Base-by-base conservation (phyloP, 2,888 invertebrate genomes). In the Ichneumoninae sp. region DNA sequence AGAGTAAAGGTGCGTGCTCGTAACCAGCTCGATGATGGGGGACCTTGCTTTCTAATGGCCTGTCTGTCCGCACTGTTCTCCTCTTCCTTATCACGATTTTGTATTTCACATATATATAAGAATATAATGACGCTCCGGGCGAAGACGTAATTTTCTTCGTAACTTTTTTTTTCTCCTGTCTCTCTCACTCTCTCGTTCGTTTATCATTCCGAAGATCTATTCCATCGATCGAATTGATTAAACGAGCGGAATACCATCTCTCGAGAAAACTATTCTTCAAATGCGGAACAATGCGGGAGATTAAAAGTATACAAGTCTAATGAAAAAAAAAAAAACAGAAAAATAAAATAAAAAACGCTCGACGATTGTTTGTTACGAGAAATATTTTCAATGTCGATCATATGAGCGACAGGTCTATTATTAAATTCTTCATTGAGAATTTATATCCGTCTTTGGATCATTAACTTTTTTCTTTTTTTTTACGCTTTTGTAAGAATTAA, bases 51-150 rank as follows among this genome's bases (percentile, higher is more conserved):
- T 84, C 84, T 84, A 84, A 84, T 82, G 81, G 75, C 70, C 84
- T 79, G 80, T 84, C 72, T 13, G 62, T 62, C 62, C 30, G 62
- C 72, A 74, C 71, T 69, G 78, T 84, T 75, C 84, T 84, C 84
- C 81, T 84, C 84, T 84, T 84, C 84, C 84, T 84, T 84, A 82
- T 82, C 84, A 84, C 84, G 81, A 81, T 84, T 84, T 84, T 75
- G 81, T 84, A 82, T 81, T 82, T 84, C 33, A 33, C 62, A 16
- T 62, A 62, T 33, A 62, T 62, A 62, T 30, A 62, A 52, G 16
- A 75, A 75, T 75, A 50, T 36, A 65, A 75, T 50, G 47, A 22
- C 74, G 74, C 65, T 75, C 65, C 50, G 47, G 74, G 65, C 74
- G 19, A 19, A 62, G 33, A 75, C 62, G 74, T 75, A 75, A 75